A percentile compares a stretch with the other conserved stretches of the same genome.
Evolutionary conservation across 2,797 vertebrate species (phyloP).

Genomic region (Acanthurus tractus): DNA sequence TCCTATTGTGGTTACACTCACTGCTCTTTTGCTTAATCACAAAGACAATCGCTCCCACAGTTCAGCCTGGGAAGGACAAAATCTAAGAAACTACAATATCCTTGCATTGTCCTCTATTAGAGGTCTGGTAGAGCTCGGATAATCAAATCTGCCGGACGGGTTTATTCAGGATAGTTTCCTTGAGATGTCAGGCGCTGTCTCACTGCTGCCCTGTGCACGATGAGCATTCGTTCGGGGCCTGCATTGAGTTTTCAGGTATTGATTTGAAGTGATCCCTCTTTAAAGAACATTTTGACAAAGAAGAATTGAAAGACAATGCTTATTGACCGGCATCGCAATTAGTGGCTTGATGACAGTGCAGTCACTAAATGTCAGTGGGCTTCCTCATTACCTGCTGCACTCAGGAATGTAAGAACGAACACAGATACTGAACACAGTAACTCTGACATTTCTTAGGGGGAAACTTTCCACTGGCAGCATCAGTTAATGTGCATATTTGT

Average conservation of each 20-base stretch:
- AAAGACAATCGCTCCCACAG: constrained; percentile 23
- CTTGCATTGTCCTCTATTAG: constrained; percentile 21
- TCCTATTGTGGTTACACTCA: constrained; percentile 26
- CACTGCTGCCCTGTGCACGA: constrained; percentile 13
- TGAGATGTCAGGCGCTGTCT: constrained; percentile 32
- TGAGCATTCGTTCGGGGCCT: constrained; percentile 1
- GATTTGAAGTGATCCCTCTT: constrained; percentile 58
- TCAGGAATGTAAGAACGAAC: constrained; percentile 37
- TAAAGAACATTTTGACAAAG: constrained; percentile 54
- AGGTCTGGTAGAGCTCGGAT: constrained; percentile 1
- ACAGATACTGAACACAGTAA: constrained; percentile 11
- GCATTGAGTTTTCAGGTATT: constrained; percentile 51
- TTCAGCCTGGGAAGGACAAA: constrained; percentile 16
- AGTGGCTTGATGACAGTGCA: constrained; percentile 62
- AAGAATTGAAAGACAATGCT: constrained; percentile 69
- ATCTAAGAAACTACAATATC: constrained; percentile 28
- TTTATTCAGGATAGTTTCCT: constrained; percentile 42
- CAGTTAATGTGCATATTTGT: background rate
- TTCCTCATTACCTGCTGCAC: constrained; percentile 40
- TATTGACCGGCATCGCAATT: constrained; percentile 70
- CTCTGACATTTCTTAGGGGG: background rate
- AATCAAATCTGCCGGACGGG: constrained; percentile 26
- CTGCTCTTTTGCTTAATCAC: constrained; percentile 32
- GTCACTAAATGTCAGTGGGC: constrained; percentile 54
- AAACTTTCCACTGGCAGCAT: constrained; percentile 11